Base-by-base conservation (phyloP, 2,113 vertebrate species). In the Candoia aspera region DNA sequence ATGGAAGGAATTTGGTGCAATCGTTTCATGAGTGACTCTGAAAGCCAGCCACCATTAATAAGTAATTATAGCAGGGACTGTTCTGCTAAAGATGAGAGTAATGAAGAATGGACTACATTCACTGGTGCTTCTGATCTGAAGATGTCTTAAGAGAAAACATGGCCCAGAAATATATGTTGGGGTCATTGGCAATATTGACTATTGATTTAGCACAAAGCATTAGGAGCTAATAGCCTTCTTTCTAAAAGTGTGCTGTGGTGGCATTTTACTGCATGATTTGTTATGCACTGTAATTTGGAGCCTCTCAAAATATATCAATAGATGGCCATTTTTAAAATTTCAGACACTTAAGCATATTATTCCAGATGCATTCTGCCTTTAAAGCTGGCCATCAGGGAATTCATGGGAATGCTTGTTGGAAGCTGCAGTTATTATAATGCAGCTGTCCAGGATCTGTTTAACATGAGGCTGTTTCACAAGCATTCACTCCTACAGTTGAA, bases 141-240 rank as follows among this genome's bases (percentile, higher is more conserved):
- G 57, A n/a, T 64, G 87, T n/a, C 59, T 92, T 54, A 89, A 89
- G 58, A 59, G 55, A 85, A 64, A 42, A 93, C 29, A 86, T 54
- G 13, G 73, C 42, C 73, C 24, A 55, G 89, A 87, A 93, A 10
- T 4, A 33, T 59, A 94, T 11, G 0, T 92, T 93, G n/a, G 59
- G 29, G 85, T 91, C 53, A 11, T 46, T 93, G 83, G 12, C 23
- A 21, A 88, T 90, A 53, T 59, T 95, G 54, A 62, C 17, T n/a
- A 87, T 57, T 95, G 88, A 95, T 94, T 93, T 89, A 93, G 33
- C 42, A n/a, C 58, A 26, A 29, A 24, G 37, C 11, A 19, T 86
- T 95, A 93, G 91, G 46, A 90, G 73, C 49, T 93, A 94, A 73
- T 57, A 93, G 62, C 86, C 84, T 2, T 37, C 42, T 23, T 93